Evolutionary conservation across 2,888 invertebrate species (phyloP).

Genomic region (Troides oblongomaculatus): DNA sequence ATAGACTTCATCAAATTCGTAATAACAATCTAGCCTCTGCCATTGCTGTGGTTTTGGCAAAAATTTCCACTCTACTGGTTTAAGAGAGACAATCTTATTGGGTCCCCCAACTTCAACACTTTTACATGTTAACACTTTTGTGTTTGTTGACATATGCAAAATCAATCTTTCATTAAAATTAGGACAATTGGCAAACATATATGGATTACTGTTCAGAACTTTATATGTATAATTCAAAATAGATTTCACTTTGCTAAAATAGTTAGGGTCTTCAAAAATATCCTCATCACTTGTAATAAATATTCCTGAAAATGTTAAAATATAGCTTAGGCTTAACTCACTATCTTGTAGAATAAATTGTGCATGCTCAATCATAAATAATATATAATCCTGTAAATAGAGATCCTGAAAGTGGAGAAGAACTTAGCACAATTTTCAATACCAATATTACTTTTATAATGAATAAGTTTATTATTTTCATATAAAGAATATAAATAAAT

Average conservation of each 20-base stretch:
- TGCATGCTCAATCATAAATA: too few species aligned
- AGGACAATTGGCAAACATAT: constrained; percentile 81
- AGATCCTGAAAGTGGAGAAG: too few species aligned
- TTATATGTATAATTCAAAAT: constrained; percentile 80
- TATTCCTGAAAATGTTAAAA: constrained; percentile 75
- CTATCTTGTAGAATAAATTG: too few species aligned
- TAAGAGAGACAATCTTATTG: constrained; percentile 71
- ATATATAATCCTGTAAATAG: too few species aligned
- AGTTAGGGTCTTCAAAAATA: constrained; percentile 78
- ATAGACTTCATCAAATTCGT: constrained; percentile 87
- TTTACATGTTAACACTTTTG: constrained; percentile 81
- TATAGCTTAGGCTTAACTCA: too few species aligned
- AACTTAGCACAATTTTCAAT: too few species aligned
- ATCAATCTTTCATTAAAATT: constrained; percentile 82
- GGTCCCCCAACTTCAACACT: constrained; percentile 79
- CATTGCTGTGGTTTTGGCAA: constrained; percentile 85
- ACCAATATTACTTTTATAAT: too few species aligned
- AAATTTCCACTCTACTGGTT: constrained; percentile 89
- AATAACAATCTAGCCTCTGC: constrained; percentile 87
- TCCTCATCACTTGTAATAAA: constrained; percentile 86
- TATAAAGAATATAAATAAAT: too few species aligned
- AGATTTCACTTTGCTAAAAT: constrained; percentile 79
- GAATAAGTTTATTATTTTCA: too few species aligned
- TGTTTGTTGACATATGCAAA: constrained; percentile 78
- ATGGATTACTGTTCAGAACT: constrained; percentile 75